phyloP scores from a whole-genome alignment of 2,797 vertebrate species.

The Liparis tanakae region DNA sequence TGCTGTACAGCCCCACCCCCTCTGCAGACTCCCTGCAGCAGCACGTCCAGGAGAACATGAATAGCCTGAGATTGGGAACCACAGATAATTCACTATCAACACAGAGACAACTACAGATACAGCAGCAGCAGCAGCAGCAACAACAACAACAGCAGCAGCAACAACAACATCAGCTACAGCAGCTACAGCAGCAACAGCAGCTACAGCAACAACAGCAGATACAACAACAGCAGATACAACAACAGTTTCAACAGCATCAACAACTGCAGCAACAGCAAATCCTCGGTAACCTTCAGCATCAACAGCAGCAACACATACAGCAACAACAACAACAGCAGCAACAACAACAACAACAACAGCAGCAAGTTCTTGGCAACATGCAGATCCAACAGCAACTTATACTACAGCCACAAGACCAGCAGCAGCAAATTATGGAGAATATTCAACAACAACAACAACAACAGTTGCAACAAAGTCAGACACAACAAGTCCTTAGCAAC shows the following conservation, averaged over 20 bases:
- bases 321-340: constrained; percentile 48
- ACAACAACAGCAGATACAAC: constrained; percentile 65
- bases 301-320: constrained; percentile 60
- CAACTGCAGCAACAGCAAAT: constrained; percentile 32
- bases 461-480: constrained; percentile 79
- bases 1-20: constrained; percentile 91
- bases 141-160: constrained; percentile 51
- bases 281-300: constrained; percentile 57
- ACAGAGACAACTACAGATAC: constrained; percentile 80
- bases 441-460: constrained; percentile 79
- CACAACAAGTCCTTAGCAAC: constrained; percentile 83
- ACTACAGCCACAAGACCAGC: constrained; percentile 73
- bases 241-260: constrained; percentile 66
- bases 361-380: constrained; percentile 79
- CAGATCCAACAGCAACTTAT: constrained; percentile 82
- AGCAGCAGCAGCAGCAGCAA: constrained; percentile 76
- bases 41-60: constrained; percentile 95
- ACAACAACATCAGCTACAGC: constrained; percentile 67
- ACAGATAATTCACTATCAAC: constrained; percentile 85
- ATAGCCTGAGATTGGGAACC: constrained; percentile 89
- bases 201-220: constrained; percentile 66
- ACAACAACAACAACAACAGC: constrained; percentile 65
- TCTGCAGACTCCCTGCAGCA: constrained; percentile 88
- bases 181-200: constrained; percentile 52
- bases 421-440: constrained; percentile 73